Base-by-base conservation (phyloP, 1,140 invertebrate genomes). In the Geopemphigus sp. region DNA sequence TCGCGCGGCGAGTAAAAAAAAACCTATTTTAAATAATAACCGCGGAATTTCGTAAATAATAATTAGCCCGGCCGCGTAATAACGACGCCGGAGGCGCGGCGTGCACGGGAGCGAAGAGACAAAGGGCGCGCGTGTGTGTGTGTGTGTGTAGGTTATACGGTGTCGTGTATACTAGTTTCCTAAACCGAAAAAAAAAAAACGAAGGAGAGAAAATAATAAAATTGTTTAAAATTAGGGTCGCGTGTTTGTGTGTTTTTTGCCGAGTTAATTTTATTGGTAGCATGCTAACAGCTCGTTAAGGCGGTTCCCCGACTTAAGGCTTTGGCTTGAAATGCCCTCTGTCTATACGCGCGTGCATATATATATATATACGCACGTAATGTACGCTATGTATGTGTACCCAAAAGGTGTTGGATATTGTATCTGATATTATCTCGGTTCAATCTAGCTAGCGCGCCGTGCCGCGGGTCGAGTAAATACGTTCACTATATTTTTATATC, bases 191-290 rank as follows among this genome's bases (percentile, higher is more conserved):
- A 59, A 56, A 56, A 61, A 70, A 70, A 45, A 76, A 61, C 22
- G 24, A 78, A 57, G 26, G 73, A 76, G 73, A 76, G 73, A 76
- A 78, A 78, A 78, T 78, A 78, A 78, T 78, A 78, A 78, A 78
- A 78, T 78, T 78, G 74, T 78, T 78, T 78, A 78, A 78, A 78
- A 78, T 78, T 78, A 78, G 74, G 74, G 74, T 78, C 63, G 74
- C 74, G 74, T 78, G 74, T 76, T 76, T 78, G 74, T 78, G 57
- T 78, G 74, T 78, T 63, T 78, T 72, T 50, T 32, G n/a, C 57
- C 4, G 56, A 59, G 74, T 78, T 78, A 78, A 61, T 61, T 78
- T 78, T 78, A 78, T 78, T 78, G 74, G 74, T 78, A 57, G 74
- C 74, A 78, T 78, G 74, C 74, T 61, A 78, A 78, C 74, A 78